Evolutionary conservation across 2,888 invertebrate genomes (phyloP).

Genomic region (Hololepta plana): DNA sequence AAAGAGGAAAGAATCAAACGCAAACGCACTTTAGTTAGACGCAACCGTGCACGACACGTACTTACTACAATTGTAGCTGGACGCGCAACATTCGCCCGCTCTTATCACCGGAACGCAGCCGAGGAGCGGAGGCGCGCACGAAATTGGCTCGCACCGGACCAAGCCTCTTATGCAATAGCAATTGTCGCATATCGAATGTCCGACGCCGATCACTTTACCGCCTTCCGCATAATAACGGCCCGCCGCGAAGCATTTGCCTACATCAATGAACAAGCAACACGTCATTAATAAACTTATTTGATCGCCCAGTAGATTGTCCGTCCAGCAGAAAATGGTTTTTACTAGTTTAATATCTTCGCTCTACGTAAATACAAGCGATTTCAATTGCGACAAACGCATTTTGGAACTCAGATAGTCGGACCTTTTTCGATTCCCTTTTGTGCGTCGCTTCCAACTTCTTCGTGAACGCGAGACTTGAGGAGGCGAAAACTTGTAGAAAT

Average conservation of each 20-base stretch:
- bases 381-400: no score
- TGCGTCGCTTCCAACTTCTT: no score
- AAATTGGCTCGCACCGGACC: slow-evolving; percentile 54
- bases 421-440: no score
- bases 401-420: no score
- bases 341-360: no score
- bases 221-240: slow-evolving; percentile 48
- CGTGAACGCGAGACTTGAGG: no score
- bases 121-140: slow-evolving; percentile 55
- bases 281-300: no score
- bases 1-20: not conserved
- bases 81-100: slow-evolving; percentile 67
- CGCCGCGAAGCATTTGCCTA: slow-evolving; percentile 42
- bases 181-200: slow-evolving; percentile 48
- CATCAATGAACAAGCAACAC: no score
- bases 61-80: slow-evolving; percentile 65
- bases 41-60: slow-evolving; percentile 13
- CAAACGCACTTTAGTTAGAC: slow-evolving; percentile 11
- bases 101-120: slow-evolving; percentile 61
- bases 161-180: slow-evolving; percentile 65
- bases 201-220: slow-evolving; percentile 40
- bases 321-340: no score
- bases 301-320: no score
- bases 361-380: no score
- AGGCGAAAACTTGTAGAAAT: no score